These are phyloP conservation scores for Acrocephalus scirpaceus DNA, from an alignment of 2,797 vertebrate genomes.

Conservation along the genomic window DNA sequence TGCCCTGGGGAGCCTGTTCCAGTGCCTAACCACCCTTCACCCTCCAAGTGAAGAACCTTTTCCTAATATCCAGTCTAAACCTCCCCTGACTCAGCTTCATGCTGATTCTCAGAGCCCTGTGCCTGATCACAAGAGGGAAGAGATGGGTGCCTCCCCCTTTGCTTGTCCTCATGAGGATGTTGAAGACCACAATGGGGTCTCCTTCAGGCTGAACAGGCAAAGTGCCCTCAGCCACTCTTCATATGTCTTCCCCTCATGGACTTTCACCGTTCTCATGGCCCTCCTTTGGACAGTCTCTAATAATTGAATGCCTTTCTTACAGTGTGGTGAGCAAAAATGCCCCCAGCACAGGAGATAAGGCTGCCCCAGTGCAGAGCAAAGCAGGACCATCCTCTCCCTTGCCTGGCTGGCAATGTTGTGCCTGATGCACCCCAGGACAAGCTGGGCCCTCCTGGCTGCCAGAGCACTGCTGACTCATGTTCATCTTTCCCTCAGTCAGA, in stretches of 20 bases:
- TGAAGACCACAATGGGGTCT: neutral
- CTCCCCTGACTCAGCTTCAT: neutral
- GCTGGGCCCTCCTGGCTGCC: neutral
- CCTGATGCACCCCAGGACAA: accelerated
- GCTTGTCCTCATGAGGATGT: no score
- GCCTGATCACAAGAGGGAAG: no score
- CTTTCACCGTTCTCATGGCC: neutral
- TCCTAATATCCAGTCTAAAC: neutral
- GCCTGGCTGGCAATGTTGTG: no score
- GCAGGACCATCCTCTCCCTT: neutral
- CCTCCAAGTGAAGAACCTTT: neutral
- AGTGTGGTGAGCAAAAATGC: neutral
- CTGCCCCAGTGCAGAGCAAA: accelerated
- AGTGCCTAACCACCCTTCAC: neutral
- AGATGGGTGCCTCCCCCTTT: no score
- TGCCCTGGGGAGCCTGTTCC: neutral
- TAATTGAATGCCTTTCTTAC: neutral
- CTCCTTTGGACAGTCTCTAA: neutral
- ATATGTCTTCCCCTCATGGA: accelerated
- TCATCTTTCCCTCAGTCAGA: accelerated
- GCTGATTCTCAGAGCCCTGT: neutral
- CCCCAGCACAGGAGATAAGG: accelerated
- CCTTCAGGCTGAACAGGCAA: neutral
- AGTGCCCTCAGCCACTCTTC: neutral
- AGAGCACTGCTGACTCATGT: accelerated